Percentiles rank a stretch among this genome's conserved stretches.
Conservation (phyloP, 2,113 vertebrate species). For the Noturus placidus region DNA sequence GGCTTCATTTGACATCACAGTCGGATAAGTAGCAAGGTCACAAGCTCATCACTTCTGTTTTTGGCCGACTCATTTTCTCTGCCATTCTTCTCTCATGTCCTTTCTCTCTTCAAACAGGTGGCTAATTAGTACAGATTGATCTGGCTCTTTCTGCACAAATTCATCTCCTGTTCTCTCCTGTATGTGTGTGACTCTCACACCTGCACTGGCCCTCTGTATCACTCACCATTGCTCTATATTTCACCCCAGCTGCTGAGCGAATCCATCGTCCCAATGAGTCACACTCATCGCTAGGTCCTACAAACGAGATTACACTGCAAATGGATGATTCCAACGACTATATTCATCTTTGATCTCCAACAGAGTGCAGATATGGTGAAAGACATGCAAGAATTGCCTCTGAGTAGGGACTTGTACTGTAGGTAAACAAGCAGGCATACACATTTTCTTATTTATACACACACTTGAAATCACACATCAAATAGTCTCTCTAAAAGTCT, state of each 20-base stretch:
- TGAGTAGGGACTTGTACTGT: slow-evolving; percentile 1
- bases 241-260: slow-evolving; percentile 39
- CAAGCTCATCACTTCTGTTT: slow-evolving; percentile 15
- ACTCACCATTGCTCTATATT: slow-evolving; percentile 52
- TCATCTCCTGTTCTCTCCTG: slow-evolving; percentile 31
- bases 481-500: not conserved
- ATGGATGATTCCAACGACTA: slow-evolving; percentile 31
- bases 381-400: not conserved
- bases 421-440: slow-evolving; percentile 5
- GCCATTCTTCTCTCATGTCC: slow-evolving; percentile 2
- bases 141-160: slow-evolving; percentile 10
- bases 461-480: slow-evolving; percentile 8
- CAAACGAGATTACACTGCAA: slow-evolving; percentile 28
- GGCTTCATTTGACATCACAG: slow-evolving; percentile 32
- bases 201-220: slow-evolving; percentile 41
- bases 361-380: slow-evolving; percentile 34
- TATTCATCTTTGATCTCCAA: slow-evolving; percentile 41
- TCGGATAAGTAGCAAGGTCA: slow-evolving; percentile 33
- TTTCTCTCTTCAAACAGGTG: slow-evolving; percentile 15
- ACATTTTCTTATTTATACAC: not conserved
- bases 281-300: slow-evolving; percentile 24
- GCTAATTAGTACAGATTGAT: slow-evolving; percentile 42
- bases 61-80: not conserved
- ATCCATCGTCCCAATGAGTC: slow-evolving; percentile 16
- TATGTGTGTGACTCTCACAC: slow-evolving; percentile 44